Base-by-base conservation (phyloP, 1,140 invertebrate species). In the Drosophila leontia region DNA sequence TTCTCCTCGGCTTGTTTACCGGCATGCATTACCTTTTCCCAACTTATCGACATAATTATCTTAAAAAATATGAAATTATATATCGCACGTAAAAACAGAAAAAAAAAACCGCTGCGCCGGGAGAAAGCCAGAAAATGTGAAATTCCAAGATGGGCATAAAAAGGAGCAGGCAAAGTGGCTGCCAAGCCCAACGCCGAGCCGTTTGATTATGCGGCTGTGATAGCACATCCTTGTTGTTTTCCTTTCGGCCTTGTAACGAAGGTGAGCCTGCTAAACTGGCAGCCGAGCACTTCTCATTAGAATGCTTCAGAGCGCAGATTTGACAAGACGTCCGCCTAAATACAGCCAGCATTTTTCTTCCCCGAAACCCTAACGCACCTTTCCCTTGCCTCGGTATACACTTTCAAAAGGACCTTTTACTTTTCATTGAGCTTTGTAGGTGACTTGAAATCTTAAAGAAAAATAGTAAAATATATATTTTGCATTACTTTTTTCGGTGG, bases 1-100 rank as follows among this genome's bases (percentile, higher is more conserved):
- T 44, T 17, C 13, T 5, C 37, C 47, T 47, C 65, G 82, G 47
- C 59, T 82, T 86, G 67, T 77, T 80, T 74, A 76, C 72, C 53
- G 65, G 51, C 65, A 81, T 75, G 78, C 79, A 81, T 87, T 82
- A 58, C 82, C 76, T 86, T 80, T 69, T 75, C 45, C 70, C 83
- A 82, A 86, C 83, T 86, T 86, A 86, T 86, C 83, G 83, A 86
- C 83, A 86, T 86, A 86, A 86, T 86, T 87, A 86, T 86, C 83
- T 86, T 87, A 87, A 86, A 86, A 86, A 87, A 82, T 87, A 86
- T 86, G 83, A 86, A 86, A 86, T 87, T 87, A 82, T 86, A 87
- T 80, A 87, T 67, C 44, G 65, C 64, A 50, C 79, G 78, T 86
- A 86, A 79, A 87, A 85, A 51, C 37, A 63, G 53, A 78, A 61